These are phyloP conservation scores for Dissostichus mawsoni DNA, from an alignment of 2,113 vertebrate species.

Conservation along the genomic window DNA sequence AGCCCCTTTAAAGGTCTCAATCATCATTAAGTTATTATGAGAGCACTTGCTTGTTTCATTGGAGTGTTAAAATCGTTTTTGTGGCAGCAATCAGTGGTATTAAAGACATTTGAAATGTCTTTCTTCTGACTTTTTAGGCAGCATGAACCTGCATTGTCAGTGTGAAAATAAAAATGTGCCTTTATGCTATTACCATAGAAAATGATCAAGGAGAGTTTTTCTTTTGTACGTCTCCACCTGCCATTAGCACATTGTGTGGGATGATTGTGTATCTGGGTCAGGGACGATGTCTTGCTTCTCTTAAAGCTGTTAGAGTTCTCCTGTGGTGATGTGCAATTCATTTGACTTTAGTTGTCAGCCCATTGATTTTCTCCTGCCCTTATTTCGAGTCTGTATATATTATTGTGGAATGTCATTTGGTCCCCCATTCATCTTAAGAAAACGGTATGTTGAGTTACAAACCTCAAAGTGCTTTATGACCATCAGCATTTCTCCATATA, in stretches of 20 bases:
- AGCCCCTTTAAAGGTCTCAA: neutral
- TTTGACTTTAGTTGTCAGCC: constrained; percentile 29
- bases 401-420: constrained; percentile 1
- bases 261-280: constrained; percentile 75
- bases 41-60: constrained; percentile 22
- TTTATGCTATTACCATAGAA: constrained; percentile 11
- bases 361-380: constrained; percentile 38
- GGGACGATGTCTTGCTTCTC: constrained; percentile 64
- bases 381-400: constrained; percentile 32
- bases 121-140: constrained; percentile 10
- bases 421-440: neutral
- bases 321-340: constrained; percentile 50
- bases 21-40: constrained; percentile 37
- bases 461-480: constrained; percentile 2
- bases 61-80: constrained; percentile 32
- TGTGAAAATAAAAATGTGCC: neutral
- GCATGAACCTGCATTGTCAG: neutral
- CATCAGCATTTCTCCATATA: neutral
- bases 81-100: neutral
- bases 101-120: constrained; percentile 1
- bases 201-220: neutral
- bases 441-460: neutral
- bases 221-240: constrained; percentile 14
- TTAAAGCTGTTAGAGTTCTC: constrained; percentile 26
- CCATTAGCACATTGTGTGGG: constrained; percentile 20